Percentiles rank a stretch among this genome's conserved stretches.
Evolutionary conservation across 2,888 invertebrate genomes (phyloP).

Genomic region (Agriopis aurantiaria): DNA sequence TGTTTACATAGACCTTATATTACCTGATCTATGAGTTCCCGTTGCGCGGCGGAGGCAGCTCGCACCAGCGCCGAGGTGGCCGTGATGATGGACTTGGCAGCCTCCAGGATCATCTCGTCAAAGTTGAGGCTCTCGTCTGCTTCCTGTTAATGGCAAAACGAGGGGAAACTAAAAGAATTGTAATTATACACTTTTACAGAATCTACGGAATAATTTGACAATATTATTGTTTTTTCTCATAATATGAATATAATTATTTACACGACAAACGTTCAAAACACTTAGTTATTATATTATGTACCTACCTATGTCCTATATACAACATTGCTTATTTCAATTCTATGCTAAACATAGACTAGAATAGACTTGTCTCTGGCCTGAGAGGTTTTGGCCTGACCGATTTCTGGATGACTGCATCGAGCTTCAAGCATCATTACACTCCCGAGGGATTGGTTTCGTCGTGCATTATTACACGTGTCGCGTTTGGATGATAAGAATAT

Average conservation of each 20-base stretch:
- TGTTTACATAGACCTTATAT: not conserved
- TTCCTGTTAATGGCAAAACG: conserved; percentile 84
- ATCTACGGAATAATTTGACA: conserved; percentile 1
- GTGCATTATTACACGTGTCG: conserved; percentile 1
- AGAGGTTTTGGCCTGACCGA: not conserved
- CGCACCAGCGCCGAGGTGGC: conserved; percentile 98
- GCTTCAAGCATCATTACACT: conserved; percentile 9
- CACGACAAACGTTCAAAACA: too few relatives aligned
- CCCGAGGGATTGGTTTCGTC: not conserved
- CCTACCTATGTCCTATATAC: too few relatives aligned
- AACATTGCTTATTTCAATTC: not conserved
- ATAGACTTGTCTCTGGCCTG: not conserved
- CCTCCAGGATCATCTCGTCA: conserved; percentile 99
- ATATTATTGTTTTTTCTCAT: too few relatives aligned
- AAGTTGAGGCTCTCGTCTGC: conserved; percentile 98
- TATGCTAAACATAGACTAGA: not conserved
- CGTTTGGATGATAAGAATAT: not conserved
- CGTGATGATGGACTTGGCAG: conserved; percentile 98
- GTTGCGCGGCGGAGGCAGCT: conserved; percentile 98
- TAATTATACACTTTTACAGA: conserved; percentile 1
- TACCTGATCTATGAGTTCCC: conserved; percentile 95
- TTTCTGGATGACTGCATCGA: conserved; percentile 1
- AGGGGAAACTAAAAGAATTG: not conserved
- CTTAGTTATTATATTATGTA: too few relatives aligned
- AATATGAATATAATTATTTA: too few relatives aligned